Conservation (phyloP, 1,140 invertebrate genomes). For the Rhyzopertha dominica region DNA sequence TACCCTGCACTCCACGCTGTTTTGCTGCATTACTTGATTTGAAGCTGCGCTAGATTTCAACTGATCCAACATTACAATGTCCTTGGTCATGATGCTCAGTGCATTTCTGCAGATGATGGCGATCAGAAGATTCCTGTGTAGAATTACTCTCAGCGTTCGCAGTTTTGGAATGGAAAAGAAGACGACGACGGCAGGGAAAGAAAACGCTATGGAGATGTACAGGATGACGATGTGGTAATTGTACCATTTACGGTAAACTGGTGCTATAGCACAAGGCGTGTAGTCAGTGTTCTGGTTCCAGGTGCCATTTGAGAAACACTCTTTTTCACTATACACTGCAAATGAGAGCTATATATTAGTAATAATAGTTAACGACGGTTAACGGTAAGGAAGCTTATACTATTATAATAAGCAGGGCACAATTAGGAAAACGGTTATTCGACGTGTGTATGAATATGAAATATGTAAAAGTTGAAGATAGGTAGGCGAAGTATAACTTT, state of each 20-base stretch:
- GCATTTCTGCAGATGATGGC: constrained; percentile 52
- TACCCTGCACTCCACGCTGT: constrained; percentile 47
- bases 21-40: constrained; percentile 46
- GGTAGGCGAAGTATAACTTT: too few species aligned
- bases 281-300: constrained; percentile 54
- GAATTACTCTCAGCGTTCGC: constrained; percentile 46
- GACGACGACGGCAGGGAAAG: constrained; percentile 51
- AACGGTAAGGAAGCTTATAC: too few species aligned
- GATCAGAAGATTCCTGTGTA: constrained; percentile 54
- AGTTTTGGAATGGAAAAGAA: constrained; percentile 50
- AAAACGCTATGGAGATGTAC: constrained; percentile 45
- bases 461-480: too few species aligned
- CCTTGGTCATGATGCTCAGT: constrained; percentile 51
- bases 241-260: constrained; percentile 47
- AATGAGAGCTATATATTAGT: too few species aligned
- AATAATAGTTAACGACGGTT: too few species aligned
- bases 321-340: constrained; percentile 46
- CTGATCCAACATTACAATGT: constrained; percentile 50
- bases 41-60: constrained; percentile 41
- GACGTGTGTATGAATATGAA: too few species aligned
- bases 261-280: constrained; percentile 49
- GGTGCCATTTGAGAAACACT: constrained; percentile 46
- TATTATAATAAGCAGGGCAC: too few species aligned
- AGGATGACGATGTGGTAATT: constrained; percentile 48
- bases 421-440: too few species aligned